Base-by-base conservation (phyloP, 2,888 invertebrate genomes). In the Thereva unica region DNA sequence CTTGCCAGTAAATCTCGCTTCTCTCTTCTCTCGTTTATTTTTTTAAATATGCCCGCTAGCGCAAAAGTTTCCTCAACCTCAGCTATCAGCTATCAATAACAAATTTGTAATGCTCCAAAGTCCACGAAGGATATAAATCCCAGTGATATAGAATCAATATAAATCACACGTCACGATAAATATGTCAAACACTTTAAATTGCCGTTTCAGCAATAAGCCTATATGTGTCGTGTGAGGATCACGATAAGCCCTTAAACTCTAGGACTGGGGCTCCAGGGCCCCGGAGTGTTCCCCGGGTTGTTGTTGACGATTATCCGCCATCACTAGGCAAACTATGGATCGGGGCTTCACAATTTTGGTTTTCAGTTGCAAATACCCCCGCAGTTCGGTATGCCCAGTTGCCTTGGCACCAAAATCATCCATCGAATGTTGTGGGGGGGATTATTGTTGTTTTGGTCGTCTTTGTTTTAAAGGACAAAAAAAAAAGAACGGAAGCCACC, bases 171-270 rank as follows among this genome's bases (percentile, higher is more conserved):
- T 68, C 68, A 68, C 68, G 66, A 68, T 68, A 68, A 68, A 68
- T 66, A 68, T 68, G 68, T 66, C 68, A 68, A 68, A 68, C 61
- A 68, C 66, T 68, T 68, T 68, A 68, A 68, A 68, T 68, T 66
- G 68, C 66, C 61, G 63, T 66, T 68, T 68, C 68, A 68, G 68
- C 68, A 68, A 37, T 68, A 66, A 66, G 68, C 66, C 66, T 55
- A 66, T 66, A 40, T 59, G 53, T 66, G 68, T 66, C 68, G 61
- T 66, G 66, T 49, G 34, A 52, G 65, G 65, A 64, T 64, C 64
- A 64, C 35, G 64, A 64, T 64, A 64, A 64, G 64, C 53, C 53
- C 53, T 64, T 64, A 61, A 61, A 61, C 61, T 61, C 40, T 40
- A 61, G 38, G 49, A 50, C 40, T 50, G 61, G 61, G 61, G 50